Evolutionary conservation across 2,113 vertebrate species (phyloP), one percentile per base, ranked within the genome.

Genomic region (Triplophysa rosa): DNA sequence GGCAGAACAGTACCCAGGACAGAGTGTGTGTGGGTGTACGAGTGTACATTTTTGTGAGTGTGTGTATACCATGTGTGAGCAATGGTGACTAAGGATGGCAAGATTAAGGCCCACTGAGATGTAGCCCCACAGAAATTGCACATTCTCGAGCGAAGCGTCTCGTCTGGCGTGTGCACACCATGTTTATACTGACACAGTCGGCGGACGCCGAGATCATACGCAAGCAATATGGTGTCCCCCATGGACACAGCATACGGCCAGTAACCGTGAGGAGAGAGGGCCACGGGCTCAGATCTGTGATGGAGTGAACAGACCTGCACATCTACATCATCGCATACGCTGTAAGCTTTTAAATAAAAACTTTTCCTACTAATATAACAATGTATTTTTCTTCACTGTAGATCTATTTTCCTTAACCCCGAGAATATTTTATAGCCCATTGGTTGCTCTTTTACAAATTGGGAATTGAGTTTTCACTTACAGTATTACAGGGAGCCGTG

Each of bases 141-240:
- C 78, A 71, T 68, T 78, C 80, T 17, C 14, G 21, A 56, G 72
- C 61, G 66, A 82, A 54, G 24, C 54, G 26, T 68, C 67, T 69
- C 68, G 66, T 75, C 83, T 84, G 84, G 84, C 79, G 24, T 67
- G 59, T 54, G 56, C 45, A 9, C 69, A 45, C 63, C 33, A 71
- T 83, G 84, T 84, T 87, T 84, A 83, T 80, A 73, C 82, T 77
- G 72, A 81, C 72, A 83, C 86, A 54, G 79, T 76, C 74, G 68
- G 59, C 52, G 81, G 80, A 87, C 58, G 83, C 70, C 74, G 82
- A 68, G 84, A 83, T 83, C 81, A 80, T 79, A 83, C 79, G 62
- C 83, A 76, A 80, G 83, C 86, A 86, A 86, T 84, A 84, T 86
- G 82, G 83, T 70, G 79, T 83, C 84, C 84, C 86, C 84, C 74